Percentiles rank a stretch among this genome's conserved stretches.
Conservation (phyloP, 2,888 invertebrate species). For the Lasioglossum villosulum region DNA sequence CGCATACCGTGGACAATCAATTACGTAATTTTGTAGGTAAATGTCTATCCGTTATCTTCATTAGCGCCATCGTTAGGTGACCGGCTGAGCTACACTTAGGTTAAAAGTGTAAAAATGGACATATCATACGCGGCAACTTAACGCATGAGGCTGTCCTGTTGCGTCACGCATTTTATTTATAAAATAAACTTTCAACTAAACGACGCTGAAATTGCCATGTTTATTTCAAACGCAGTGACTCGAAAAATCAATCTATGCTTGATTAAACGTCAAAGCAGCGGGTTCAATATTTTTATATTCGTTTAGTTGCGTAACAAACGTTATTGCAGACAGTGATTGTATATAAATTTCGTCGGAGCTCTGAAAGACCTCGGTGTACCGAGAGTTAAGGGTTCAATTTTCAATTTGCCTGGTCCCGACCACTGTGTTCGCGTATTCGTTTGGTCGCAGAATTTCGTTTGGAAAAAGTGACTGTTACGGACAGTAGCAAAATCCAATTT, state of each 20-base stretch:
- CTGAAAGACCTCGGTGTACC: no score
- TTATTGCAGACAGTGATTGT: not conserved
- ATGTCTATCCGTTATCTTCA: no score
- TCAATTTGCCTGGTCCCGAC: not conserved
- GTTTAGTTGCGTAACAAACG: not conserved
- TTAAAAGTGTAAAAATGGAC: not conserved
- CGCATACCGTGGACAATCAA: no score
- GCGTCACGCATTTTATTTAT: not conserved
- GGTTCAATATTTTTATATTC: not conserved
- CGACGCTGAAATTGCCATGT: not conserved
- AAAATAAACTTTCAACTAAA: not conserved
- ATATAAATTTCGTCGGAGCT: not conserved
- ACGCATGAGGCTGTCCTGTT: not conserved
- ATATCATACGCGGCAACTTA: not conserved
- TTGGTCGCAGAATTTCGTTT: not conserved
- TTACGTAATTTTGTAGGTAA: no score
- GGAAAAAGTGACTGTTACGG: not conserved
- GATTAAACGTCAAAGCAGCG: not conserved
- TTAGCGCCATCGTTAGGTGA: no score
- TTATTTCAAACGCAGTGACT: constrained; percentile 1
- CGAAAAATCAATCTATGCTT: not conserved
- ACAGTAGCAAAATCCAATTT: not conserved
- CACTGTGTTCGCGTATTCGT: not conserved
- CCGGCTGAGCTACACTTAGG: no score
- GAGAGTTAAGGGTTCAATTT: not conserved